These are phyloP conservation scores for Brachyopa scutellaris DNA, from an alignment of 2,888 invertebrate species.

Conservation along the genomic window DNA sequence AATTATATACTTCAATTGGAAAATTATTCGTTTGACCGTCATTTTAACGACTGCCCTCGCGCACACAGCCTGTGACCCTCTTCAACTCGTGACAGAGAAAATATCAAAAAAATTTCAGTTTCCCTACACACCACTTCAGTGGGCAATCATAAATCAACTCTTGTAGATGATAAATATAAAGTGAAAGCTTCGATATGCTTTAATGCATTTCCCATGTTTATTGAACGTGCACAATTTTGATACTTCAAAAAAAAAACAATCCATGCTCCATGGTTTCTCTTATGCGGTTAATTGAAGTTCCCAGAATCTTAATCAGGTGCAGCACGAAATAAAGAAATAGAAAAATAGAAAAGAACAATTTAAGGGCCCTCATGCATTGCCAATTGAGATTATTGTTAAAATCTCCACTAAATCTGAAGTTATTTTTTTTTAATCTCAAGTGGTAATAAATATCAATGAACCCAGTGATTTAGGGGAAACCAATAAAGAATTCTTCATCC, in stretches of 20 bases:
- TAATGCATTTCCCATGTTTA: conserved; percentile 52
- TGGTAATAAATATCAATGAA: conserved; percentile 63
- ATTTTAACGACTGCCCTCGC: conserved; percentile 41
- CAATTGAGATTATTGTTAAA: conserved; percentile 18
- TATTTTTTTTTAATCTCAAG: conserved; percentile 11
- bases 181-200: conserved; percentile 51
- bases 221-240: background rate
- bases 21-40: conserved; percentile 55
- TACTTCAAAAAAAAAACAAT: conserved; percentile 2
- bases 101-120: too few species aligned
- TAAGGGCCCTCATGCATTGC: conserved; percentile 12
- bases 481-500: conserved; percentile 32
- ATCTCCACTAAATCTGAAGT: too few species aligned
- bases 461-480: conserved; percentile 15
- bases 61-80: conserved; percentile 17
- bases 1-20: conserved; percentile 61
- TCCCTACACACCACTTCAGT: conserved; percentile 23
- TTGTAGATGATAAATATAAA: conserved; percentile 1
- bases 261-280: background rate
- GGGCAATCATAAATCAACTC: conserved; percentile 41
- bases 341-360: background rate
- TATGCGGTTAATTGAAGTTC: background rate
- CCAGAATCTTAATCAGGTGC: conserved; percentile 39
- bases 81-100: conserved; percentile 10
- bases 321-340: background rate